These are phyloP conservation scores for Struthio camelus DNA, from an alignment of 2,113 vertebrate species.

Conservation along the genomic window DNA sequence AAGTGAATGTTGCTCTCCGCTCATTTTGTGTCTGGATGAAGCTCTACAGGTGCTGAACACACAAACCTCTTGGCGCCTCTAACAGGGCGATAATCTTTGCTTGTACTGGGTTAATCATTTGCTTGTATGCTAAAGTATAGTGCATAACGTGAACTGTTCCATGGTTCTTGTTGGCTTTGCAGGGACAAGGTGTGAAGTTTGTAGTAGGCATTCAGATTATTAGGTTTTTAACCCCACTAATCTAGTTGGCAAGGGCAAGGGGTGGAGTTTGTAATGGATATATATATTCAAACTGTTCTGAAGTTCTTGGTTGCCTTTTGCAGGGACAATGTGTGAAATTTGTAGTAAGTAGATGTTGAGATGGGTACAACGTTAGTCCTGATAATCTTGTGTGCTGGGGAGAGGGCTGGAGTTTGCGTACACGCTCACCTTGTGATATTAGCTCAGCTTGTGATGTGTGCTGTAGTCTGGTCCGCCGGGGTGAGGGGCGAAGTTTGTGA, in stretches of 20 bases:
- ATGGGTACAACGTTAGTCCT: background rate
- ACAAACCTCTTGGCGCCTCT: background rate
- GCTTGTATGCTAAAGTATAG: background rate
- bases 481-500: background rate
- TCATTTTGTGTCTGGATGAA: background rate
- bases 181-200: no score
- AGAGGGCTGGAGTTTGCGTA: background rate
- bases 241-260: no score
- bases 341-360: background rate
- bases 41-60: background rate
- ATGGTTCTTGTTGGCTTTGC: no score
- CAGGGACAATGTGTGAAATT: no score
- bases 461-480: background rate
- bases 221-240: no score
- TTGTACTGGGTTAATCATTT: background rate
- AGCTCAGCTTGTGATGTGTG: no score
- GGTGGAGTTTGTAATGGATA: no score
- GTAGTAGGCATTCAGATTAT: no score
- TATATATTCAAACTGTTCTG: background rate
- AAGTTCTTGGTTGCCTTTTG: background rate
- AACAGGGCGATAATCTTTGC: background rate
- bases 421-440: background rate
- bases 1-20: background rate
- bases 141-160: background rate
- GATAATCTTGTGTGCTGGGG: background rate